Conservation (phyloP, 2,113 vertebrate species). For the Phrynosoma platyrhinos region DNA sequence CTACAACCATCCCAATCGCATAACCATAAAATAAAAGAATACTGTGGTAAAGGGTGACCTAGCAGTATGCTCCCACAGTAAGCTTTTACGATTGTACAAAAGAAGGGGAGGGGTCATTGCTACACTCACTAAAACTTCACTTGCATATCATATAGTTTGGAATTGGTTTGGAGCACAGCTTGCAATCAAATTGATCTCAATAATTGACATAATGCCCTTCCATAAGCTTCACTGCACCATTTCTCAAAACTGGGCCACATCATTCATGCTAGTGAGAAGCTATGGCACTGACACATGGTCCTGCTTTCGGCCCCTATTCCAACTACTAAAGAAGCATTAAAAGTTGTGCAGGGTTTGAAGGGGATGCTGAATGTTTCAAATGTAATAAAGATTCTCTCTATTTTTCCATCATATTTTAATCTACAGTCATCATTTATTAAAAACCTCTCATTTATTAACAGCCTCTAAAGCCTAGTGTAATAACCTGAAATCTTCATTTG, state of each 20-base stretch:
- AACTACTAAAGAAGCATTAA: conserved; percentile 34
- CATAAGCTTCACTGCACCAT: background rate
- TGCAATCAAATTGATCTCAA: background rate
- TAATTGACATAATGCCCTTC: background rate
- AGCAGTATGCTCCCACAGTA: background rate
- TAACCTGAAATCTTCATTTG: conserved; percentile 63
- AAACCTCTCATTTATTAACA: conserved; percentile 64
- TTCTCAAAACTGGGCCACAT: background rate
- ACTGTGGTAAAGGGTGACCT: background rate
- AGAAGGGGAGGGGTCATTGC: background rate
- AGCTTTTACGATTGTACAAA: background rate
- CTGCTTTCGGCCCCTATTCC: conserved; percentile 27
- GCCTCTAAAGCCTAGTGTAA: conserved; percentile 64
- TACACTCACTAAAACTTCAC: background rate
- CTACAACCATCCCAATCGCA: background rate
- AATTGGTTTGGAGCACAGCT: background rate
- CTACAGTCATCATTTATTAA: conserved; percentile 67
- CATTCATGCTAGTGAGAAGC: background rate
- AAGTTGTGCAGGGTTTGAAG: background rate
- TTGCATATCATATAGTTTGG: background rate
- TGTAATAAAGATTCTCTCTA: conserved; percentile 52
- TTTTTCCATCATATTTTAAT: conserved; percentile 53
- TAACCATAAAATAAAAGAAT: background rate
- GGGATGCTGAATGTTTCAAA: conserved; percentile 49
- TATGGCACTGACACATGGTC: background rate